Evolutionary conservation across 2,797 vertebrate genomes (phyloP).

Genomic region (Alectoris magna): DNA sequence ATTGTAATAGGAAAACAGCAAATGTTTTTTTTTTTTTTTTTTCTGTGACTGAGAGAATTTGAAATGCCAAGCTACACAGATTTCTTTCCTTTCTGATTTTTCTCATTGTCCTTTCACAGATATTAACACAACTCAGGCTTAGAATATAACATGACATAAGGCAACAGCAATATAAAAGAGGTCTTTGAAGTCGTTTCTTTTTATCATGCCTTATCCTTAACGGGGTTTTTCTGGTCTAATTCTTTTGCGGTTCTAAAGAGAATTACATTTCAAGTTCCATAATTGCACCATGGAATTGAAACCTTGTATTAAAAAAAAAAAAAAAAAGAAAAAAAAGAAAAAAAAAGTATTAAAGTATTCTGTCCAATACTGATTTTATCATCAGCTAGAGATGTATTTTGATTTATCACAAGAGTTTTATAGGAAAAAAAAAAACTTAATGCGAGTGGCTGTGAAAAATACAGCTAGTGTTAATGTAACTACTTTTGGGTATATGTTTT

Average conservation of each 20-base stretch:
- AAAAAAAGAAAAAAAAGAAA: constrained; percentile 54
- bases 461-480: neutral
- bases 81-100: constrained; percentile 49
- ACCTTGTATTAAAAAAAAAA: constrained; percentile 65
- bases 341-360: neutral
- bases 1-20: neutral
- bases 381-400: constrained; percentile 16
- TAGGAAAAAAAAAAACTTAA: constrained; percentile 34
- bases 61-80: constrained; percentile 26
- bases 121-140: constrained; percentile 14
- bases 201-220: constrained; percentile 80
- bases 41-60: constrained; percentile 6
- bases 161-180: constrained; percentile 64
- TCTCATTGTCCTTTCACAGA: constrained; percentile 59
- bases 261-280: constrained; percentile 81
- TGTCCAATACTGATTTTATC: constrained; percentile 60
- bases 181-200: constrained; percentile 77
- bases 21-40: constrained; percentile 17
- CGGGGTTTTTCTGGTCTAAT: constrained; percentile 79
- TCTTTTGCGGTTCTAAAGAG: constrained; percentile 74
- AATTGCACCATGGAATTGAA: constrained; percentile 80
- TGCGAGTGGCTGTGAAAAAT: constrained; percentile 9
- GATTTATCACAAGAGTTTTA: neutral
- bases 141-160: constrained; percentile 65
- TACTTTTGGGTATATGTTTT: neutral